Percentiles rank a stretch among this genome's conserved stretches.
phyloP scores from a whole-genome alignment of 2,113 vertebrate species.

The Pantherophis guttatus region DNA sequence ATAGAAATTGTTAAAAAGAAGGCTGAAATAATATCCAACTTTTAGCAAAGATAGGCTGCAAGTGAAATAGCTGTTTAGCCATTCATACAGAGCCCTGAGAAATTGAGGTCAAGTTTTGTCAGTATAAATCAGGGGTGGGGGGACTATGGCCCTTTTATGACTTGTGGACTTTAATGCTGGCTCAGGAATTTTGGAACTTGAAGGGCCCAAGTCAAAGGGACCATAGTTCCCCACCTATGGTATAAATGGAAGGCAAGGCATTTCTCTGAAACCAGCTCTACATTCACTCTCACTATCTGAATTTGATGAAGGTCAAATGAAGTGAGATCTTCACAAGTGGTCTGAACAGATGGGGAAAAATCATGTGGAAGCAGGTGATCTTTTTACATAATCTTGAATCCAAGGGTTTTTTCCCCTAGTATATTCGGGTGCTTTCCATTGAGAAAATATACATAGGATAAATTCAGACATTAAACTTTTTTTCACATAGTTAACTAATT shows the following conservation, averaged over 20 bases:
- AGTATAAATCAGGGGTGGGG: background rate
- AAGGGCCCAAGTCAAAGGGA: too few relatives aligned
- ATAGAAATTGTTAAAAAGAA: background rate
- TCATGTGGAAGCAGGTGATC: background rate
- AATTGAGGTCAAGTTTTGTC: background rate
- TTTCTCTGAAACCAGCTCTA: background rate
- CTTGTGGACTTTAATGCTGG: too few relatives aligned
- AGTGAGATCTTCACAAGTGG: background rate
- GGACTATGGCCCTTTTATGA: too few relatives aligned
- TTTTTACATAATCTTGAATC: too few relatives aligned
- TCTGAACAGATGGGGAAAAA: background rate
- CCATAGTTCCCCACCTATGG: too few relatives aligned
- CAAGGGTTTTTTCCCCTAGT: too few relatives aligned
- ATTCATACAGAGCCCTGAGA: background rate
- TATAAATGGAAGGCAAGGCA: background rate
- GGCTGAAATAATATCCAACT: background rate
- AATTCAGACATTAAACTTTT: too few relatives aligned
- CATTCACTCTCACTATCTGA: background rate
- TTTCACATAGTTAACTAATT: background rate
- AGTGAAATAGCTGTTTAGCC: background rate
- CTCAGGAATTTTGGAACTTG: too few relatives aligned
- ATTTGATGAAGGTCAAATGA: background rate
- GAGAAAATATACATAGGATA: too few relatives aligned
- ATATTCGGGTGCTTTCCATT: too few relatives aligned
- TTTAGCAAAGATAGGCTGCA: background rate